Percentiles rank a stretch among this genome's conserved stretches.
Evolutionary conservation across 1,140 invertebrate species (phyloP).

Genomic region (Eurosta solidaginis): DNA sequence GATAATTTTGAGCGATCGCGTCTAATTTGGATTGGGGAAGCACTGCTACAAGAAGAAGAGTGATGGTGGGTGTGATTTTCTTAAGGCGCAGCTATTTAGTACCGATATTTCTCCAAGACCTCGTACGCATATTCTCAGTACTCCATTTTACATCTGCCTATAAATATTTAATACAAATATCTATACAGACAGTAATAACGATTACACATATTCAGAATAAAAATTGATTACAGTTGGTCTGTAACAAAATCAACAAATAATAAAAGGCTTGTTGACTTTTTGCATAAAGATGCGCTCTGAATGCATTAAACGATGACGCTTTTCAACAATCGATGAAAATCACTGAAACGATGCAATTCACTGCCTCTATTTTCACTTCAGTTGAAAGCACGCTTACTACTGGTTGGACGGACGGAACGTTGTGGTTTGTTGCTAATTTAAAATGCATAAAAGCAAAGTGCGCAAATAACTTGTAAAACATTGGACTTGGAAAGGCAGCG

Average conservation of each 20-base stretch:
- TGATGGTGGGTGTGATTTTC: no score
- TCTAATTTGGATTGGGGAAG: no score
- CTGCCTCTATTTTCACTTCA: no score
- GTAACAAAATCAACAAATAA: not conserved
- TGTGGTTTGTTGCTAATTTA: conserved; percentile 11
- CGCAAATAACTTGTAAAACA: conserved; percentile 24
- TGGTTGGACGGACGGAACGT: not conserved
- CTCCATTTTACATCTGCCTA: no score
- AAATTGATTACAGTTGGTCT: not conserved
- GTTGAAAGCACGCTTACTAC: not conserved
- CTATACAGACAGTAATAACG: not conserved
- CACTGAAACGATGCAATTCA: no score
- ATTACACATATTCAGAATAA: not conserved
- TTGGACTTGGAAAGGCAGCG: not conserved
- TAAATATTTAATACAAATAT: not conserved
- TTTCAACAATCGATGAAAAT: not conserved
- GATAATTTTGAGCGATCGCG: no score
- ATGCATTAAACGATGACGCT: not conserved
- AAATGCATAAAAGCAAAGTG: conserved; percentile 27
- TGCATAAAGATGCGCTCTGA: not conserved
- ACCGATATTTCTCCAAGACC: no score
- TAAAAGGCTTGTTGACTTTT: conserved; percentile 14
- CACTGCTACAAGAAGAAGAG: no score
- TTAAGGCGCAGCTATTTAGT: no score
- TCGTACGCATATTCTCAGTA: no score